phyloP scores from a whole-genome alignment of 2,888 invertebrate species.

The Drosophila atroscutellata region DNA sequence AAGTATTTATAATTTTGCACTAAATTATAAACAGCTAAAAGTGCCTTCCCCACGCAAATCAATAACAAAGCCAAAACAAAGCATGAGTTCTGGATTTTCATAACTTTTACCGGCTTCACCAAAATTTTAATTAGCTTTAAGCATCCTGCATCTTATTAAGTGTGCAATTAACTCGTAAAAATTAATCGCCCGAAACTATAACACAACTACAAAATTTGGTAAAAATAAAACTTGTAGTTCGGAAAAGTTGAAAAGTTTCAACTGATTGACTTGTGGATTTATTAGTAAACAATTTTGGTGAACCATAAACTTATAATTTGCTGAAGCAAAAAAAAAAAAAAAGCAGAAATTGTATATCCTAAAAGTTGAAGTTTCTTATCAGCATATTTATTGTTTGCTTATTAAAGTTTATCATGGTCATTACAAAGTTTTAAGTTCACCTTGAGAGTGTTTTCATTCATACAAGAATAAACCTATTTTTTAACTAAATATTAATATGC shows the following conservation, averaged over 20 bases:
- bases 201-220: slow-evolving; percentile 21
- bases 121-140: slow-evolving; percentile 70
- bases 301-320: slow-evolving; percentile 39
- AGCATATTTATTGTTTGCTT: slow-evolving; percentile 25
- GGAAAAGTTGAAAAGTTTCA: slow-evolving; percentile 14
- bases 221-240: slow-evolving; percentile 3
- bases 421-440: slow-evolving; percentile 21
- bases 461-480: not conserved
- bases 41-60: slow-evolving; percentile 51
- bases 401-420: slow-evolving; percentile 16
- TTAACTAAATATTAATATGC: not conserved
- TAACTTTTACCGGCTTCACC: slow-evolving; percentile 38
- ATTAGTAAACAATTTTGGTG: slow-evolving; percentile 23
- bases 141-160: slow-evolving; percentile 62
- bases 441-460: not conserved
- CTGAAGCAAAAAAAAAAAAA: not conserved
- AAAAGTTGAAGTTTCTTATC: slow-evolving; percentile 6
- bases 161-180: slow-evolving; percentile 45
- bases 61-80: slow-evolving; percentile 49
- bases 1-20: slow-evolving; percentile 73
- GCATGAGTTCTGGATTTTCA: not conserved
- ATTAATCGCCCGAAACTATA: slow-evolving; percentile 40
- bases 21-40: slow-evolving; percentile 76
- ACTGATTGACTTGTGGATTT: slow-evolving; percentile 31
- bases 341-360: not conserved